phyloP scores from a whole-genome alignment of 2,113 vertebrate genomes.

The Myxocyprinus asiaticus region DNA sequence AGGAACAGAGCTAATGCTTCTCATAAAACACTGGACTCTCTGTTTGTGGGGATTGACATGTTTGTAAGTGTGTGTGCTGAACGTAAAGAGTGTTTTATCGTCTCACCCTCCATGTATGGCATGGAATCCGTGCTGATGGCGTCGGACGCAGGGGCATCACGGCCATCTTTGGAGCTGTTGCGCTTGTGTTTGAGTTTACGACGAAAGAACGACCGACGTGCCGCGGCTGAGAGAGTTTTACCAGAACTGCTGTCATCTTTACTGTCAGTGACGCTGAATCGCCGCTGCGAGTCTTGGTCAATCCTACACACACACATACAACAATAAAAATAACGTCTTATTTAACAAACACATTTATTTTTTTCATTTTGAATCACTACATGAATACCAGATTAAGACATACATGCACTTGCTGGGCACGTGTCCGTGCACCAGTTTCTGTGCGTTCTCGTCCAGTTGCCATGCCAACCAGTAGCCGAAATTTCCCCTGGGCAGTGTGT shows the following conservation, averaged over 20 bases:
- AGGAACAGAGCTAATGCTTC: too few species aligned
- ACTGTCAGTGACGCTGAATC: conserved; percentile 78
- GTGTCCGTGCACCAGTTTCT: conserved; percentile 88
- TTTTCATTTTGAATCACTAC: too few species aligned
- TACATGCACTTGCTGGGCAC: conserved; percentile 96
- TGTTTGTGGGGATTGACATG: too few species aligned
- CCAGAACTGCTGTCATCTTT: conserved; percentile 84
- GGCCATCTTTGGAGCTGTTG: conserved; percentile 90
- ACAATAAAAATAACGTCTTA: not conserved
- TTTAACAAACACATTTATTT: too few species aligned
- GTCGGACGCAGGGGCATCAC: conserved; percentile 85
- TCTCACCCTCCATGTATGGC: conserved; percentile 88
- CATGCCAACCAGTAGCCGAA: conserved; percentile 95
- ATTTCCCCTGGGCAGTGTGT: conserved; percentile 90
- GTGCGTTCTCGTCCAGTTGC: conserved; percentile 92
- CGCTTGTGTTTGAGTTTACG: conserved; percentile 91
- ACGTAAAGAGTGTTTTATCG: too few species aligned
- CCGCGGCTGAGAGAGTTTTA: conserved; percentile 89
- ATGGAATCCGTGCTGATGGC: conserved; percentile 89
- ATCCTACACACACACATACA: conserved; percentile 73
- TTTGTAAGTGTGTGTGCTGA: too few species aligned
- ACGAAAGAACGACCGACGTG: conserved; percentile 91
- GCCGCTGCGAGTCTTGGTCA: conserved; percentile 92
- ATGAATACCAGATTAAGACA: conserved; percentile 57
- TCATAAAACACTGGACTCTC: too few species aligned